Evolutionary conservation across 2,797 vertebrate species (phyloP).

Genomic region (Smutsia temminckii): DNA sequence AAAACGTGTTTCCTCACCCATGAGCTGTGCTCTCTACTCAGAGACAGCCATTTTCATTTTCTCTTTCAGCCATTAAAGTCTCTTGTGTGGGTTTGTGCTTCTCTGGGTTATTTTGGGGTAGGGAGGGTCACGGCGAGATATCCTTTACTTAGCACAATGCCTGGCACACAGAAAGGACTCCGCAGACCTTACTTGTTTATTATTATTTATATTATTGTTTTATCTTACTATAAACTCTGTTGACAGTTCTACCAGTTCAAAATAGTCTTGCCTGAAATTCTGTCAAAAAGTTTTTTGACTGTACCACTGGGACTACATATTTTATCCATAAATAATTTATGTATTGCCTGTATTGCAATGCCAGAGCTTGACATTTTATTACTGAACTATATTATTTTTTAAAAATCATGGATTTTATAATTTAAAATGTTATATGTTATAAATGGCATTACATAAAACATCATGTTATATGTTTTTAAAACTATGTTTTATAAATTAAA

Average conservation of each 20-base stretch:
- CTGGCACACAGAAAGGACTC: background rate
- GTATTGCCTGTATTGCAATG: background rate
- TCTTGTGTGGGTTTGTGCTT: too few relatives aligned
- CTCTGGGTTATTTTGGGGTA: too few relatives aligned
- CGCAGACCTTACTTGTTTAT: background rate
- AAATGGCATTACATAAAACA: background rate
- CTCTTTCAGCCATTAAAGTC: too few relatives aligned
- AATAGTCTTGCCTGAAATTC: background rate
- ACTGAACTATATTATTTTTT: background rate
- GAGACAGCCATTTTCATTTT: too few relatives aligned
- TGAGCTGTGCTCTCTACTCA: too few relatives aligned
- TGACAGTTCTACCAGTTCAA: background rate
- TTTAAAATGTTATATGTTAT: background rate
- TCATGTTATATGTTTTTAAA: background rate
- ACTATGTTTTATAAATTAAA: conserved; percentile 10
- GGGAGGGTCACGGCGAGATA: too few relatives aligned
- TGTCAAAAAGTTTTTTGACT: background rate
- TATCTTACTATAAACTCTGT: background rate
- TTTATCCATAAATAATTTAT: background rate
- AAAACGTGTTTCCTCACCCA: too few relatives aligned
- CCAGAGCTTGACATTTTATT: background rate
- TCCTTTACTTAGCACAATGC: background rate
- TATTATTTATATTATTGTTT: background rate
- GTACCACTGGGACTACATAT: background rate
- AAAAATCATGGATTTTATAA: background rate